These are phyloP conservation scores for Deilephila porcellus DNA, from an alignment of 2,888 invertebrate species.

Conservation along the genomic window DNA sequence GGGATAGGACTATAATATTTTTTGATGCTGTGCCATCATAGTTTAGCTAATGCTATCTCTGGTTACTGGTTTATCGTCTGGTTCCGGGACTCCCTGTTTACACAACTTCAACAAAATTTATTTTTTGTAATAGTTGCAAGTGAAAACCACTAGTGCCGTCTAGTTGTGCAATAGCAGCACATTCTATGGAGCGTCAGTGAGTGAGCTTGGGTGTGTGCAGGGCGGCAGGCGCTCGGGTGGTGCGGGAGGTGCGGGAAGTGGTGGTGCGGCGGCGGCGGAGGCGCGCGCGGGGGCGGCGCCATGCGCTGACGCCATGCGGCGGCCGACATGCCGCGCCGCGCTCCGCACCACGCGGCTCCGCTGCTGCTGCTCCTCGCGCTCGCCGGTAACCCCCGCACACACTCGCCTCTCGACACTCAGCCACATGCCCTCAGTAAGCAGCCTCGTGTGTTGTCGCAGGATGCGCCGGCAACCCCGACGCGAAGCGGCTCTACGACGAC, in stretches of 20 bases:
- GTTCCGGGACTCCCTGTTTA: too few relatives aligned
- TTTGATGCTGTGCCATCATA: too few relatives aligned
- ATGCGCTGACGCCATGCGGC: slow-evolving; percentile 75
- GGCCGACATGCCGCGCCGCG: slow-evolving; percentile 73
- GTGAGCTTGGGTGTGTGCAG: background rate
- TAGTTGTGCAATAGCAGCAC: too few relatives aligned
- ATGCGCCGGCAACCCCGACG: slow-evolving; percentile 96
- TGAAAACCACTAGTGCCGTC: too few relatives aligned
- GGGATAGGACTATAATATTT: too few relatives aligned
- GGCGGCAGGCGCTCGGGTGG: slow-evolving; percentile 27
- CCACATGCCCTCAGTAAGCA: background rate
- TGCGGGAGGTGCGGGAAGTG: slow-evolving; percentile 36
- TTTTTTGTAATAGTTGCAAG: too few relatives aligned
- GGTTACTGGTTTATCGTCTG: too few relatives aligned
- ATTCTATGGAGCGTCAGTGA: background rate
- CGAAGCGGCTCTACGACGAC: slow-evolving; percentile 97
- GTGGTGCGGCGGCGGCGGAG: slow-evolving; percentile 41
- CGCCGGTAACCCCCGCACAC: slow-evolving; percentile 47
- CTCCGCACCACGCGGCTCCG: slow-evolving; percentile 62
- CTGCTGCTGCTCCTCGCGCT: slow-evolving; percentile 69
- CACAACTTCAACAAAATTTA: too few relatives aligned
- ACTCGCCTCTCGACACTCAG: slow-evolving; percentile 25
- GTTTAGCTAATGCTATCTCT: too few relatives aligned
- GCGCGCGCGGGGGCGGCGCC: slow-evolving; percentile 58
- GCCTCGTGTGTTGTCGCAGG: slow-evolving; percentile 76